Percentiles rank a stretch among this genome's conserved stretches.
Evolutionary conservation across 2,797 vertebrate genomes (phyloP).

Genomic region (Mico argentatus): DNA sequence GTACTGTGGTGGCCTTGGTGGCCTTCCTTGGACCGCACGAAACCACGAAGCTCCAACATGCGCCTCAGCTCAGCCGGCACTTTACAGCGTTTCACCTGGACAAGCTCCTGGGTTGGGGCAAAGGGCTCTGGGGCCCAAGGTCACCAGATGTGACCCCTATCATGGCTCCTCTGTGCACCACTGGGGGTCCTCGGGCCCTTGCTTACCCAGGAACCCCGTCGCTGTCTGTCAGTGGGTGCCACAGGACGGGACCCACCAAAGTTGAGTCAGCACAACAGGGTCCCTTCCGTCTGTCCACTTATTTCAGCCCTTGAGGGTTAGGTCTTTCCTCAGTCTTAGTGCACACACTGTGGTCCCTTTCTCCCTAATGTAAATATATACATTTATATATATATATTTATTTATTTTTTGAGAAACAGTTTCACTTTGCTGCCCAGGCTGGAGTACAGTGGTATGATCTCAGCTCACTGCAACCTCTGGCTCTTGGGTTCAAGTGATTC

Average conservation of each 20-base stretch:
- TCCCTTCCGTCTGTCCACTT: neutral
- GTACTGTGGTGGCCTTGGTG: neutral
- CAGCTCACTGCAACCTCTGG: neutral
- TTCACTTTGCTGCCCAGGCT: neutral
- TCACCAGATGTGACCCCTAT: neutral
- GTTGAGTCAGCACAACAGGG: neutral
- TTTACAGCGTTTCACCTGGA: rapidly evolving
- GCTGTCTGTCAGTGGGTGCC: rapidly evolving
- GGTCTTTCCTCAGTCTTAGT: too few species aligned
- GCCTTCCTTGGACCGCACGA: neutral
- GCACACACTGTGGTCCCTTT: neutral
- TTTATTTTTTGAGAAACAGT: neutral
- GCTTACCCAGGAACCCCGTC: neutral
- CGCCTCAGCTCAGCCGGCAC: neutral
- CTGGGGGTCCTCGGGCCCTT: neutral
- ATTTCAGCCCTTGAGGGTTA: rapidly evolving
- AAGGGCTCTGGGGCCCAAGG: neutral
- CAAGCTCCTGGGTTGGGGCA: neutral
- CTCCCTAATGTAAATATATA: neutral
- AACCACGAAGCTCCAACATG: neutral
- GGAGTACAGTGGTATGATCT: neutral
- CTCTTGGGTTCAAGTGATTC: neutral
- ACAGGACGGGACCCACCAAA: neutral
- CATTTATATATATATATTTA: too few species aligned
- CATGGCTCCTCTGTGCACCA: neutral